Evolutionary conservation across 2,888 invertebrate species (phyloP), one percentile per base, ranked within the genome.

Genomic region (Dynastes tityus): DNA sequence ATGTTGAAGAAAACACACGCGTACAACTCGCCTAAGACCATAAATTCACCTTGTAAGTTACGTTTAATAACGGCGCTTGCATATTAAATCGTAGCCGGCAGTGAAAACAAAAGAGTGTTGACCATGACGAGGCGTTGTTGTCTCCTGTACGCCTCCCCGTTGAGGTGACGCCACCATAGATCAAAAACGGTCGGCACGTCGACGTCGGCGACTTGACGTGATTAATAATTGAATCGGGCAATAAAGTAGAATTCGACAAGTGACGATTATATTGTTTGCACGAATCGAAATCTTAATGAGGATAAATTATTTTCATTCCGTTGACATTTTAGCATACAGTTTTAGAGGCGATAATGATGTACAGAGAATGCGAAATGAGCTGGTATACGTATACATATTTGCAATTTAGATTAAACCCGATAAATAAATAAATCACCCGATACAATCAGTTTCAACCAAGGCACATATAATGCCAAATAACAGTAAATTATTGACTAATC

Each of bases 51-150:
- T 67, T 67, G 67, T 67, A 67, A 9, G 49, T 29, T 63, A 63
- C 32, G 63, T 63, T 63, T 67, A 67, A 67, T 67, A 67, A 67
- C 67, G 67, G 67, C 67, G 67, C 67, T 49, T 67, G 67, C 67
- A 67, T 67, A 67, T 67, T 67, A 67, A 67, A 67, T 67, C 67
- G 67, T 49, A 49, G 67, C 45, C 67, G 67, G 67, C 49, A 49
- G 22, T 67, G 71, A 71, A 77, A 77, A 77, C 77, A 77, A 70
- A 77, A 71, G 70, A 55, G 71, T 71, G 71, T 70, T 32, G 63
- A 53, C 77, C 58, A 58, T 71, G 71, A 71, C 32, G 73, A n/a
- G 16, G 37, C 73, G 58, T 73, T 73, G 58, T 73, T 58, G 37
- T 16, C 32, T 58, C 29, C 22, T 16, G 27, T 58, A 58, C n/a